Percentiles rank a stretch among this genome's conserved stretches.
These are phyloP conservation scores for Apostichopus leukothele DNA, from an alignment of 53 echinoderm and acorn worm species.

Conservation along the genomic window DNA sequence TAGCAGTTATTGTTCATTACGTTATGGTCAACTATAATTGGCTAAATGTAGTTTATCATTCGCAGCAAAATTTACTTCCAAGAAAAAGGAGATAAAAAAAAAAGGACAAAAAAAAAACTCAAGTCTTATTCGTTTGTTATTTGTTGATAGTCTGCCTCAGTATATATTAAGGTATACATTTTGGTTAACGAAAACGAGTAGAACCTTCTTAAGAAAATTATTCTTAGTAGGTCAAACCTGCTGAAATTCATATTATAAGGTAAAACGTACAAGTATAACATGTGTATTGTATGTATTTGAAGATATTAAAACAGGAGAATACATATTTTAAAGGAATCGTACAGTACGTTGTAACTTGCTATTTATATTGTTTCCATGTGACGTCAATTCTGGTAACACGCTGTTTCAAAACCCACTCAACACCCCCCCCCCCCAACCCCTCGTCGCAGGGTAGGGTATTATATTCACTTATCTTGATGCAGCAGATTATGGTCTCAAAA, in stretches of 20 bases:
- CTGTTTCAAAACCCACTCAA: no score
- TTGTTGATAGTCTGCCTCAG: constrained; percentile 6
- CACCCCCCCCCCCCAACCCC: no score
- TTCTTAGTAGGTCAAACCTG: neutral
- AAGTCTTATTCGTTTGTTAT: neutral
- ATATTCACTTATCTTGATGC: no score
- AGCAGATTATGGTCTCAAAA: no score
- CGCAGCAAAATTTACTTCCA: neutral
- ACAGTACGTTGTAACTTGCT: no score
- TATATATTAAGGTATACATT: neutral
- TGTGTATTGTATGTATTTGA: constrained; percentile 45
- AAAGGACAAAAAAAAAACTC: neutral
- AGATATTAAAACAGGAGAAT: constrained; percentile 42
- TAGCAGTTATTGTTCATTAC: neutral
- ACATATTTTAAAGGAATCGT: constrained; percentile 34
- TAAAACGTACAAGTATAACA: constrained; percentile 15
- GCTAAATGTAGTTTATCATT: neutral
- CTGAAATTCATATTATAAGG: neutral
- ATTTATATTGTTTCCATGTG: no score
- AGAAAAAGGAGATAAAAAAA: neutral
- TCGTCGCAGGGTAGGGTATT: no score
- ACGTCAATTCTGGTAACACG: no score
- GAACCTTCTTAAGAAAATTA: neutral
- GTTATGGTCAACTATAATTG: neutral
- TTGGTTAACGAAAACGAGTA: neutral